phyloP scores from a whole-genome alignment of 2,888 invertebrate genomes.

The Junonia oenone region DNA sequence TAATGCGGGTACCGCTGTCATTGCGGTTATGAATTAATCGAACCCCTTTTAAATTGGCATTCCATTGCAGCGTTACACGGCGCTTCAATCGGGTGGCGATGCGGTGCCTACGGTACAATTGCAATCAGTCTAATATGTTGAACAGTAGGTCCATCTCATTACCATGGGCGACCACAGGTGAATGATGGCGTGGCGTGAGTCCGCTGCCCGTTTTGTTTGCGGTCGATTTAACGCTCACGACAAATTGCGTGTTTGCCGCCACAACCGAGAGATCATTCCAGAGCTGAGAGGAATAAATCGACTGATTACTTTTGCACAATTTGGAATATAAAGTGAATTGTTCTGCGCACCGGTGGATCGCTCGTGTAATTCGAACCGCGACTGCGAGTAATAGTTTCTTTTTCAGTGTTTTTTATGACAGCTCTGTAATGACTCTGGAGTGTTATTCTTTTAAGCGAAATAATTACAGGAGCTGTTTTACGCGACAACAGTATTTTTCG shows the following conservation, averaged over 20 bases:
- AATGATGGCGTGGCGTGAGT: slow-evolving; percentile 66
- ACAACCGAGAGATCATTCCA: slow-evolving; percentile 65
- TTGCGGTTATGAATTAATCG: slow-evolving; percentile 38
- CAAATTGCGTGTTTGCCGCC: slow-evolving; percentile 77
- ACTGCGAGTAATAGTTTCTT: slow-evolving; percentile 34
- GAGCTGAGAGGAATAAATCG: slow-evolving; percentile 56
- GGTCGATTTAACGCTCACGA: slow-evolving; percentile 77
- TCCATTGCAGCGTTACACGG: slow-evolving; percentile 32
- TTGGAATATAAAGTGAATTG: slow-evolving; percentile 47
- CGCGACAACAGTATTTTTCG: slow-evolving; percentile 11
- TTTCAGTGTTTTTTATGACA: slow-evolving; percentile 30
- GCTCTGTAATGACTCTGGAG: slow-evolving; percentile 32
- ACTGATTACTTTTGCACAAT: slow-evolving; percentile 58
- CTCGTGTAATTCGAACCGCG: slow-evolving; percentile 33
- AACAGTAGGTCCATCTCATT: slow-evolving; percentile 77
- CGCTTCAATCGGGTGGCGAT: slow-evolving; percentile 52
- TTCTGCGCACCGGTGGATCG: slow-evolving; percentile 34
- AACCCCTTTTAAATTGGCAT: slow-evolving; percentile 34
- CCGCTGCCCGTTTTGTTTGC: slow-evolving; percentile 72
- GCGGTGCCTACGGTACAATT: slow-evolving; percentile 50
- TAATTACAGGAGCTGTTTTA: slow-evolving; percentile 27
- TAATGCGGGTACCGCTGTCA: slow-evolving; percentile 24
- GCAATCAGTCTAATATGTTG: slow-evolving; percentile 78
- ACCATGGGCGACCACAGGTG: slow-evolving; percentile 76
- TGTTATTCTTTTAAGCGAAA: slow-evolving; percentile 32